Evolutionary conservation across 2,888 invertebrate species (phyloP).

Genomic region (Hemicrepidius hirtus): DNA sequence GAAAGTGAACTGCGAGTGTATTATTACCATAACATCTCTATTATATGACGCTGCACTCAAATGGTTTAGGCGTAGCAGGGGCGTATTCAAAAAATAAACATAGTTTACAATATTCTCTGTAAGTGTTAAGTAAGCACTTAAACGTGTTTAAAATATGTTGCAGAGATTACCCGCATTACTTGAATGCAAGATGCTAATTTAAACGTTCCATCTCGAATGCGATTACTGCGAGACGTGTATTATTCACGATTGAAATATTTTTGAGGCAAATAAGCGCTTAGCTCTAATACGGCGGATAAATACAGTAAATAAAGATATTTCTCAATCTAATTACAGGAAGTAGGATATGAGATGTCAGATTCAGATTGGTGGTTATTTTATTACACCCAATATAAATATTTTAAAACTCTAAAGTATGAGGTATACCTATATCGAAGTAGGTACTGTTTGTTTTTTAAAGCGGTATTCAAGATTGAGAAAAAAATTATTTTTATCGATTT

Average conservation of each 20-base stretch:
- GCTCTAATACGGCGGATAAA: too few relatives aligned
- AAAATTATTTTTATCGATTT: too few relatives aligned
- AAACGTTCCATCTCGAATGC: neutral
- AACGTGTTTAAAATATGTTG: neutral
- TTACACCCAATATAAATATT: too few relatives aligned
- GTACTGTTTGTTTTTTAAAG: too few relatives aligned
- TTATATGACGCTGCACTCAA: slow-evolving; percentile 47
- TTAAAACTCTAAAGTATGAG: too few relatives aligned
- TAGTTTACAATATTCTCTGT: neutral
- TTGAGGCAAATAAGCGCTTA: neutral
- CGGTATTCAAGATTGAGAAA: too few relatives aligned
- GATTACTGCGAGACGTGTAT: slow-evolving; percentile 2
- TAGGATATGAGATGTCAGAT: too few relatives aligned
- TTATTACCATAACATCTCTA: slow-evolving; percentile 65
- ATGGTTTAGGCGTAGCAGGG: slow-evolving; percentile 9
- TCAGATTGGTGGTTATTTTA: too few relatives aligned
- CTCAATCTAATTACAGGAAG: too few relatives aligned
- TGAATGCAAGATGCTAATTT: slow-evolving; percentile 21
- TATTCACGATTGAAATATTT: neutral
- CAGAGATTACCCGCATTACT: neutral
- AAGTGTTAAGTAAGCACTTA: neutral
- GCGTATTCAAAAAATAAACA: neutral
- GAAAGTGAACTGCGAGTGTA: slow-evolving; percentile 54
- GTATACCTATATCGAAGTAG: too few relatives aligned
- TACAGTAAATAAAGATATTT: too few relatives aligned